Evolutionary conservation across 2,888 invertebrate species (phyloP).

Genomic region (Erannis defoliaria): DNA sequence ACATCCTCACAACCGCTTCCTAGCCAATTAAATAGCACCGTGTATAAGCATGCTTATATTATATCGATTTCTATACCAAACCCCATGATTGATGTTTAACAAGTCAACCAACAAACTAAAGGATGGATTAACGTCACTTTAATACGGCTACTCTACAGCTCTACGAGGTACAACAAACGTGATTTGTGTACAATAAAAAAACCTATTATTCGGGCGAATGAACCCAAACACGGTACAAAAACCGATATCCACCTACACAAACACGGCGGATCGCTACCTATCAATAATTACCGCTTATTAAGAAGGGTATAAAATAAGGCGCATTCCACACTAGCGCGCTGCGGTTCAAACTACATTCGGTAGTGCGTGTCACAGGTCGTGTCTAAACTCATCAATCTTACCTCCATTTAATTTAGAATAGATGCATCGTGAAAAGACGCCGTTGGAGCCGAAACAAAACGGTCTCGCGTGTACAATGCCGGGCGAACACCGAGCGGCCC

Average conservation of each 20-base stretch:
- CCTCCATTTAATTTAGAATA: constrained; percentile 80
- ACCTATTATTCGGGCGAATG: constrained; percentile 75
- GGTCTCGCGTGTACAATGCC: constrained; percentile 77
- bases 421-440: constrained; percentile 67
- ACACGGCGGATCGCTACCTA: constrained; percentile 68
- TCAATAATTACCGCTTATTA: constrained; percentile 79
- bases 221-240: constrained; percentile 74
- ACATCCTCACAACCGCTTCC: too few species aligned
- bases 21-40: too few species aligned
- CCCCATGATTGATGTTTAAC: constrained; percentile 64
- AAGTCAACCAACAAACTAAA: constrained; percentile 56
- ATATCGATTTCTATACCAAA: constrained; percentile 59
- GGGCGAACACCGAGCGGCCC: constrained; percentile 59
- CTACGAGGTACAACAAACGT: constrained; percentile 50
- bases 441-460: constrained; percentile 73
- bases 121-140: constrained; percentile 76
- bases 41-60: too few species aligned
- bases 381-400: constrained; percentile 84
- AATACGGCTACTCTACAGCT: constrained; percentile 65
- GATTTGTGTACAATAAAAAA: constrained; percentile 67
- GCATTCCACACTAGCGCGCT: constrained; percentile 70
- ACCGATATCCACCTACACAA: constrained; percentile 66
- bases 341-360: constrained; percentile 69
- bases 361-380: constrained; percentile 85
- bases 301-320: constrained; percentile 79